phyloP scores from a whole-genome alignment of 2,113 vertebrate genomes.

The Morone chrysops region DNA sequence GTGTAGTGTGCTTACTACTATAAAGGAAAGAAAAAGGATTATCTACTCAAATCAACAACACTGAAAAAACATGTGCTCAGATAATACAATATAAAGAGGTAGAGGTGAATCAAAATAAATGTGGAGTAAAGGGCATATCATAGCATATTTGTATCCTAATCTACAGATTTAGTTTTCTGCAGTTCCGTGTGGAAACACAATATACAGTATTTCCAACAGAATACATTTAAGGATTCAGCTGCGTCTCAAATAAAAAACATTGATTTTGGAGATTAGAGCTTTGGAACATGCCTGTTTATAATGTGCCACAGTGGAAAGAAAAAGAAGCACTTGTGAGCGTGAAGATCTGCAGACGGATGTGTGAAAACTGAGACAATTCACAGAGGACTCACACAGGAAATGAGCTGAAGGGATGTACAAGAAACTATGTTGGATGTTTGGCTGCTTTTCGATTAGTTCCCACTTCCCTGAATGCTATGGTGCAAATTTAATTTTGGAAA shows the following conservation, averaged over 20 bases:
- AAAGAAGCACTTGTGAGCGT: neutral
- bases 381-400: constrained; percentile 42
- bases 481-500: constrained; percentile 38
- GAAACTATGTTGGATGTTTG: constrained; percentile 21
- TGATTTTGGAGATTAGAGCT: neutral
- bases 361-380: constrained; percentile 44
- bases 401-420: constrained; percentile 23
- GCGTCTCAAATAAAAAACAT: neutral
- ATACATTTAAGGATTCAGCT: neutral
- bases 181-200: neutral
- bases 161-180: neutral
- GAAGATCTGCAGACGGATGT: constrained; percentile 46
- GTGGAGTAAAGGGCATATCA: neutral
- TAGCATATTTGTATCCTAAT: neutral
- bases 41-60: no score
- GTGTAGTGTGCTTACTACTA: no score
- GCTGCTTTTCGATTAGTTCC: constrained; percentile 56
- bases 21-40: no score
- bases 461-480: constrained; percentile 24
- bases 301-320: neutral
- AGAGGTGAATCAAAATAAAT: no score
- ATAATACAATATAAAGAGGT: no score
- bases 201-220: neutral
- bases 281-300: neutral
- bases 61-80: neutral